phyloP scores from a whole-genome alignment of 1,140 invertebrate genomes.

The Yoshiicerus persimilis region DNA sequence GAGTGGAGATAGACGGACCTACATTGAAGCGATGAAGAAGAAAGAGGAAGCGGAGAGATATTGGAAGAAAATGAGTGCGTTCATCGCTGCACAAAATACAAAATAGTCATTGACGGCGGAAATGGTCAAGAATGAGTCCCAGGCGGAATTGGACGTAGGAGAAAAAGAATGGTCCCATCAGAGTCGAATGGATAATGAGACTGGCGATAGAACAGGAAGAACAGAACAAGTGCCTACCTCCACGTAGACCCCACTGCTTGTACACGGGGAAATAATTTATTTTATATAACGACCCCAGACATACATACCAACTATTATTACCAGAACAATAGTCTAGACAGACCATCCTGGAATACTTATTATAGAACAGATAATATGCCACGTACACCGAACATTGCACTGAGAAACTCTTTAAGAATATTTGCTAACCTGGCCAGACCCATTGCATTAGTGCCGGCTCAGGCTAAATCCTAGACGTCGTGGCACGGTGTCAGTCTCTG shows the following conservation, averaged over 20 bases:
- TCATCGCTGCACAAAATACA: slow-evolving; percentile 37
- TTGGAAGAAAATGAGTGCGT: slow-evolving; percentile 29
- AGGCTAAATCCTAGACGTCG: too few species aligned
- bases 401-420: not conserved
- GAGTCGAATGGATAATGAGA: slow-evolving; percentile 48
- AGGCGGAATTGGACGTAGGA: slow-evolving; percentile 42
- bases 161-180: slow-evolving; percentile 45
- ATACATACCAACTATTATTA: not conserved
- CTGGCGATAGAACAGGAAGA: not conserved
- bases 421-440: not conserved
- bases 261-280: not conserved
- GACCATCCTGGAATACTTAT: not conserved
- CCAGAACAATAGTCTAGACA: not conserved
- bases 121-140: slow-evolving; percentile 50
- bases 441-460: not conserved
- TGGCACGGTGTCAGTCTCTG: not conserved
- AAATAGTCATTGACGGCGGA: slow-evolving; percentile 48
- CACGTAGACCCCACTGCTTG: not conserved
- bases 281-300: not conserved
- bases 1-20: too few species aligned
- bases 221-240: not conserved
- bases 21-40: not conserved
- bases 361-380: not conserved
- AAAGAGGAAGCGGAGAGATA: not conserved
- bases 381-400: not conserved